Conservation (phyloP, 2,888 invertebrate species). For the Spilosoma lubricipeda region DNA sequence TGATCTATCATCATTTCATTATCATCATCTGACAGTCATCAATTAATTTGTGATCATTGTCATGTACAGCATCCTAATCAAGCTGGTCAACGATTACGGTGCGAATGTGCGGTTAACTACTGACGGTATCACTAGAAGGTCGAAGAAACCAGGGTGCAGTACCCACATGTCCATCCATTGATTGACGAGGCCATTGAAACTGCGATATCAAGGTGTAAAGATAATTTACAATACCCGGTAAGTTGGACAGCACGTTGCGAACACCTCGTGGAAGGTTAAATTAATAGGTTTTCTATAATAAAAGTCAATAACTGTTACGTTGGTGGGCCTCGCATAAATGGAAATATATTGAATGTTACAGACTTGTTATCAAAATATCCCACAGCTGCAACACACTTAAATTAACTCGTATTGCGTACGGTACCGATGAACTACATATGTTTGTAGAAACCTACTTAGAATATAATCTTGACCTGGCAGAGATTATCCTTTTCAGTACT, state of each 20-base stretch:
- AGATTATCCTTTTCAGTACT: background rate
- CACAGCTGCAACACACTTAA: background rate
- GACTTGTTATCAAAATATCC: background rate
- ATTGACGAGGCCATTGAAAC: background rate
- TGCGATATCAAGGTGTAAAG: background rate
- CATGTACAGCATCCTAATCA: no score
- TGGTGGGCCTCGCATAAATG: background rate
- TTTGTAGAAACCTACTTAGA: background rate
- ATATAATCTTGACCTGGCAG: background rate
- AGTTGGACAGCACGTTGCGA: background rate
- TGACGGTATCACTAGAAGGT: background rate
- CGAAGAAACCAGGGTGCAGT: background rate
- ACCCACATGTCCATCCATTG: background rate
- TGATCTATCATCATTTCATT: no score
- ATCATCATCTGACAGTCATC: no score
- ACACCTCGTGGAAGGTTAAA: background rate
- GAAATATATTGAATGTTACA: constrained; percentile 3
- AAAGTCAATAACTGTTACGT: background rate
- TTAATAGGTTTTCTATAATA: constrained; percentile 2
- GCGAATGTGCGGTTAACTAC: no score
- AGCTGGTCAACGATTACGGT: no score
- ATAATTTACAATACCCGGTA: background rate
- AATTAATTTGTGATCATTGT: no score
- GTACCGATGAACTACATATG: no score
- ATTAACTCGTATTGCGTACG: background rate